Base-by-base conservation (phyloP, 2,888 invertebrate species). In the Diachrysia chrysitis region DNA sequence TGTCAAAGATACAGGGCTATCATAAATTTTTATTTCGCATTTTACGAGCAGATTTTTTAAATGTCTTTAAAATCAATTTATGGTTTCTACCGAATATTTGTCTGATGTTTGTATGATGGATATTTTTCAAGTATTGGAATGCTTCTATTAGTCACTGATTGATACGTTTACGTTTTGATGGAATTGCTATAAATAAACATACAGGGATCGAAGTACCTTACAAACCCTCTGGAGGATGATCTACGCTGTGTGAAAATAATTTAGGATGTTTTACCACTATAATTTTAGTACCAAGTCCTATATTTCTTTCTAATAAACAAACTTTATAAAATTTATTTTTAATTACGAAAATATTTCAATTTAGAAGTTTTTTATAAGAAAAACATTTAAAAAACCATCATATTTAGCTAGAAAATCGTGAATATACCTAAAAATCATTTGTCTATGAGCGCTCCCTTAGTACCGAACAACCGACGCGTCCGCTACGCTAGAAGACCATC, bases 401-500 rank as follows among this genome's bases (percentile, higher is more conserved):
- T 19, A 17, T 17, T 17, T 17, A 7, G 4, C 2, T 19, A 9
- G 0, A 17, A 19, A 51, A 17, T 1, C 32, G 5, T 32, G 14
- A 48, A 51, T 12, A 17, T 9, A 25, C 58, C 58, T 23, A n/a
- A 21, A 48, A 17, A 19, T 12, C 10, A 29, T 6, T 32, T 16
- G 29, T 29, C 53, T 23, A 37, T 23, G 54, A 37, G 37, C 57
- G 29, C 58, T 37, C 37, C 60, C 21, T 9, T 53, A 55, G 17
- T 46, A 14, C 7, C 73, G 58, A 62, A 55, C 16, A 35, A 14
- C 7, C 73, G 58, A 62, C 16, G 59, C 81, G 78, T 72, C 69
- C 78, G 71, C 82, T 70, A 66, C 79, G 69, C 58, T 79, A 77
- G 73, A 58, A 78, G 69, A 77, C 79, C 82, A 82, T 83, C 77